A percentile compares a stretch with the other conserved stretches of the same genome.
phyloP scores from a whole-genome alignment of 2,888 invertebrate species.

The Aquatica leii region DNA sequence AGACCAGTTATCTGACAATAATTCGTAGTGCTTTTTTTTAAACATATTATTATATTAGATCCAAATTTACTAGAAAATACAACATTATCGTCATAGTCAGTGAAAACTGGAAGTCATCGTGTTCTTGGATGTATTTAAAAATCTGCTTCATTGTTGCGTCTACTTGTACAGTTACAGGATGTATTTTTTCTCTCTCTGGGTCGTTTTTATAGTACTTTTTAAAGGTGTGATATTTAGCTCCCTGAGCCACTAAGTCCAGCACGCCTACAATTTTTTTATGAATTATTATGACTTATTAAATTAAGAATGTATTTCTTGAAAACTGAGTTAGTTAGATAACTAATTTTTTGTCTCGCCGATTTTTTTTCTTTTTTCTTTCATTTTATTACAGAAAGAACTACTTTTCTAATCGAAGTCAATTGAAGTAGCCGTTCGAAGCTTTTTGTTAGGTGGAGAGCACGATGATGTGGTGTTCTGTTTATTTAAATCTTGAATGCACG shows the following conservation, averaged over 20 bases:
- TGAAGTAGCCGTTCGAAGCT: too few relatives aligned
- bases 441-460: too few relatives aligned
- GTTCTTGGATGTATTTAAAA: conserved; percentile 12
- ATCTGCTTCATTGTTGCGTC: conserved; percentile 5
- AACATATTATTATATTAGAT: not conserved
- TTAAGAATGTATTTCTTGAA: not conserved
- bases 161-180: conserved; percentile 7
- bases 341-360: too few relatives aligned
- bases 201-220: conserved; percentile 8
- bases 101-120: conserved; percentile 17
- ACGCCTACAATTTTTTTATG: conserved; percentile 13
- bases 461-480: too few relatives aligned
- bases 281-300: not conserved
- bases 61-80: conserved; percentile 7
- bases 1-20: not conserved
- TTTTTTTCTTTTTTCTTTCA: too few relatives aligned
- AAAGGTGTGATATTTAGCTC: conserved; percentile 11
- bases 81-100: not conserved
- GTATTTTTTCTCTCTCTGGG: too few relatives aligned
- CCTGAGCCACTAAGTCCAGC: not conserved
- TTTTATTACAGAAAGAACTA: too few relatives aligned
- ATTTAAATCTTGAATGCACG: too few relatives aligned
- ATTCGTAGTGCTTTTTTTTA: conserved; percentile 4
- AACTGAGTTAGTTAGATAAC: too few relatives aligned
- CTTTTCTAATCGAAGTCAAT: too few relatives aligned